Conservation (phyloP, 1,140 invertebrate genomes). For the Argopecten irradians region DNA sequence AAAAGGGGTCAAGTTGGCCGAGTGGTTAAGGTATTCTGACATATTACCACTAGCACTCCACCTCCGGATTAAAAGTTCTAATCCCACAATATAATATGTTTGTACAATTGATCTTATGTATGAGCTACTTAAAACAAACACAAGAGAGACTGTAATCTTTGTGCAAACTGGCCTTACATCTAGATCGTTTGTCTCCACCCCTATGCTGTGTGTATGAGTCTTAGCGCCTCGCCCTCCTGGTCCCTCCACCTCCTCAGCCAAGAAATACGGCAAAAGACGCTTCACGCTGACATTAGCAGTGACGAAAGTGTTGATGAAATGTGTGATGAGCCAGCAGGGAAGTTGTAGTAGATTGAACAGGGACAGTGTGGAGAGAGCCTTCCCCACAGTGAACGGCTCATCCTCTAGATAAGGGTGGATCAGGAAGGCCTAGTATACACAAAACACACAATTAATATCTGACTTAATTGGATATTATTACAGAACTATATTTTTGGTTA, state of each 20-base stretch:
- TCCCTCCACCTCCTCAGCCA: constrained; percentile 72
- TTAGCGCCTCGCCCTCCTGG: constrained; percentile 66
- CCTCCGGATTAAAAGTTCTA: too few relatives aligned
- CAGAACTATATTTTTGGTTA: too few relatives aligned
- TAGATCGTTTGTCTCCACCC: constrained; percentile 48
- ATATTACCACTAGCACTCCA: too few relatives aligned
- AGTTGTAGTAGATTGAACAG: constrained; percentile 95
- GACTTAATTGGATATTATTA: too few relatives aligned
- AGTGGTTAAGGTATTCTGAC: too few relatives aligned
- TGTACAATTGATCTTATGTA: background rate
- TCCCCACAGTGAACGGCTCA: constrained; percentile 82
- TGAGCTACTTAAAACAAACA: background rate
- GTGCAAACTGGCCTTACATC: constrained; percentile 24
- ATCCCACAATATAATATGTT: background rate
- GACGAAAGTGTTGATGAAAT: constrained; percentile 95
- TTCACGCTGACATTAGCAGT: constrained; percentile 84
- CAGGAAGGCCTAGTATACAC: constrained; percentile 73
- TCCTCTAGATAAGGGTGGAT: constrained; percentile 74
- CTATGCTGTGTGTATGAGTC: constrained; percentile 51
- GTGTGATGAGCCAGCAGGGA: constrained; percentile 96
- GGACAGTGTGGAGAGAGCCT: constrained; percentile 93
- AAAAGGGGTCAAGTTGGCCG: background rate
- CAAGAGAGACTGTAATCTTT: background rate
- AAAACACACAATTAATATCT: too few relatives aligned
- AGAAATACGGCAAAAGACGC: constrained; percentile 75